phyloP scores from a whole-genome alignment of 2,113 vertebrate species.

The Morone saxatilis region DNA sequence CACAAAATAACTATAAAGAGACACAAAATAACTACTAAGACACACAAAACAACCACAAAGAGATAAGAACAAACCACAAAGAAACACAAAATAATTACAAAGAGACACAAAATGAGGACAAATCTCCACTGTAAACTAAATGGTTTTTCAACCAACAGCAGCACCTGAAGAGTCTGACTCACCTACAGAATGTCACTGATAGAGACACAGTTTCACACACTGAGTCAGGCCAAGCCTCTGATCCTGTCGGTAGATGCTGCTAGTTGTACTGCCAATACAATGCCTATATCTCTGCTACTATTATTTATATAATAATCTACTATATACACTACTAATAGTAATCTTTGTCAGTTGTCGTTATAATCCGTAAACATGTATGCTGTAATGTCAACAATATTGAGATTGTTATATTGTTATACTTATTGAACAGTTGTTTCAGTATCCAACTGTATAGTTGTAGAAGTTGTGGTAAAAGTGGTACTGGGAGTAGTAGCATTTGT shows the following conservation, averaged over 20 bases:
- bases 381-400: neutral
- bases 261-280: neutral
- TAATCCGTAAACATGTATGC: too few species aligned
- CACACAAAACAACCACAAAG: too few species aligned
- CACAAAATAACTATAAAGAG: neutral
- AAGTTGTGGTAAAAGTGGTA: too few species aligned
- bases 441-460: too few species aligned
- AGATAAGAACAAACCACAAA: too few species aligned
- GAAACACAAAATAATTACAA: neutral
- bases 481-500: neutral
- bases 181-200: neutral
- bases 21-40: too few species aligned
- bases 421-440: too few species aligned
- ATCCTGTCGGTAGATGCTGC: neutral
- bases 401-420: too few species aligned
- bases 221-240: neutral
- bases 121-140: too few species aligned
- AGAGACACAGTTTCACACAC: neutral
- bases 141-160: too few species aligned
- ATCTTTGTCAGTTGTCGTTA: too few species aligned
- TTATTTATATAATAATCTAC: neutral
- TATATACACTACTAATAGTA: too few species aligned
- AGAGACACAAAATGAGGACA: neutral
- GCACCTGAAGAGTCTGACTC: neutral
- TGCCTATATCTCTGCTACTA: neutral